Conservation (phyloP, 2,113 vertebrate species). For the Ciconia boyciana region DNA sequence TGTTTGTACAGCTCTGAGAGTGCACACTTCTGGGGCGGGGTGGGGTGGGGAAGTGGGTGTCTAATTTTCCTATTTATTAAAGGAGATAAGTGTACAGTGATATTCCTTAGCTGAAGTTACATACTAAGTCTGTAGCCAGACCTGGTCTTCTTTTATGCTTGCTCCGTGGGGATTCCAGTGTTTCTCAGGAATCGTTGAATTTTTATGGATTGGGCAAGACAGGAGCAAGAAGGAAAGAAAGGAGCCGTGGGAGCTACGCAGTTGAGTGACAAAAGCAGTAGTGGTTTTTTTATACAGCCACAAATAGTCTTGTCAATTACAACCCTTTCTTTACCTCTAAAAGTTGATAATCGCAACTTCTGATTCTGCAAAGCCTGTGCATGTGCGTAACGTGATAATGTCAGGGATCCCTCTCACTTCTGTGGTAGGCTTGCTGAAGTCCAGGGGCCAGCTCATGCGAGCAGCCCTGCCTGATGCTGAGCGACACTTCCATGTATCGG, state of each 20-base stretch:
- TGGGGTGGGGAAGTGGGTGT: background rate
- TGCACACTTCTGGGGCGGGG: background rate
- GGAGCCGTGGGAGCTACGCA: background rate
- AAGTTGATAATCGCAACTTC: background rate
- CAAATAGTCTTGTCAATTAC: background rate
- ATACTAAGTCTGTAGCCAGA: background rate
- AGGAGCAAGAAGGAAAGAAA: background rate
- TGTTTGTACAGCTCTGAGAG: background rate
- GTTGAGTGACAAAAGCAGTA: background rate
- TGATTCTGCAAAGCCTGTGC: background rate
- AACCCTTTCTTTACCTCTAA: background rate
- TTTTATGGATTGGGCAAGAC: background rate
- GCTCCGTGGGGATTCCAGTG: background rate
- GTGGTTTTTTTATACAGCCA: background rate
- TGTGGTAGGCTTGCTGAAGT: background rate
- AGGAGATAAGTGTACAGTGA: background rate
- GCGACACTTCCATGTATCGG: background rate
- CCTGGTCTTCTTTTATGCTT: background rate
- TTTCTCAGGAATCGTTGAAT: background rate
- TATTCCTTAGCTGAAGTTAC: background rate
- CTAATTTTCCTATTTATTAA: background rate
- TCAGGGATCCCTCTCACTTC: background rate
- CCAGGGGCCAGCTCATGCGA: background rate
- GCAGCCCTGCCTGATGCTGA: background rate
- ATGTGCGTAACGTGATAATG: rapidly evolving